Base-by-base conservation (phyloP, 2,888 invertebrate species). In the Diogma glabrata region DNA sequence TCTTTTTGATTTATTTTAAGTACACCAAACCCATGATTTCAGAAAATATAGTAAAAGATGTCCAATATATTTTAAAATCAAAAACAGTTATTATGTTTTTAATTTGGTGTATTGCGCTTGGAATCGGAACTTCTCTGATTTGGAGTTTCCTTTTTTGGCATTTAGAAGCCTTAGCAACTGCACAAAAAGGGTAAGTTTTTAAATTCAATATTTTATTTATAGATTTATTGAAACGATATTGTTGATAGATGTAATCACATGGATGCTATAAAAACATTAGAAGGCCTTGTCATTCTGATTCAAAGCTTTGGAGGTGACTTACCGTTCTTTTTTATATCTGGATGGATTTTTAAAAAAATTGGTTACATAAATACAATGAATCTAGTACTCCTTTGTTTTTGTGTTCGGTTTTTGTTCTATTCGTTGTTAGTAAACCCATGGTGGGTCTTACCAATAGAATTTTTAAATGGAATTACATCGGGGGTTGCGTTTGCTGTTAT, bases 101-200 rank as follows among this genome's bases (percentile, higher is more conserved):
- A 51, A 54, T 84, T 16, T 88, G 91, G 82, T 87, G 90, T 52
- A 76, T 88, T 53, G 77, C 77, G 2, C 82, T 89, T 19, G 94
- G 94, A 0, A 73, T 91, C 57, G 84, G 88, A 59, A 90, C 89
- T 0, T 90, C 87, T 0, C 69, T 91, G 0, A 72, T 91, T 19
- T 93, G 93, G 87, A 82, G 89, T 59, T 94, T 91, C 64, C 70
- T 92, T 0, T 90, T 90, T 63, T 90, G 88, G 85, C 79, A 85
- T 57, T 69, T 88, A 12, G 89, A 91, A 66, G 84, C 86, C 55
- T 68, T 90, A 51, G 80, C 81, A 0, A 63, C 61, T 4, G 64
- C 62, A 0, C 49, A 61, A 51, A 63, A 69, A 48, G 58, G 61
- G 53, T 57, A 60, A 1, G 67, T 66, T 70, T 74, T 2, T 60